Base-by-base conservation (phyloP, 2,797 vertebrate species). In the Sylvia borin region DNA sequence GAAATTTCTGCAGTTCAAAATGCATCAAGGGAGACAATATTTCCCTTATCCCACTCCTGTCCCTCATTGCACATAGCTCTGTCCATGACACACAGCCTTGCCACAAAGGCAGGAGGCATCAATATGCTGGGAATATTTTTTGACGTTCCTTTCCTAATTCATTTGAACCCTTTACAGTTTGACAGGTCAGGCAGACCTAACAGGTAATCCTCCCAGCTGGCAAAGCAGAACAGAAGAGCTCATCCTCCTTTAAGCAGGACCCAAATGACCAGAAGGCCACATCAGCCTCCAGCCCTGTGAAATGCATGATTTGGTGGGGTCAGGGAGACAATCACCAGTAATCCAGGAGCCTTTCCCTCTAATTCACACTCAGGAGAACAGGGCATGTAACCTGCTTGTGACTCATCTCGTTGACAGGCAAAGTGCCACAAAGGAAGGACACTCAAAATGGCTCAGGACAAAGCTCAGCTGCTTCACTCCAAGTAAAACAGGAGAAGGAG, bases 111-210 rank as follows among this genome's bases (percentile, higher is more conserved):
- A 48, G 5, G 50, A 93, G 66, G 17, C 45, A 62, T 45, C 81
- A 60, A 53, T 79, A 86, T 19, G 43, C 91, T 91, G 62, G 61
- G 76, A 96, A 88, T 13, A 60, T 60, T 87, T 91, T 88, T 27
- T 70, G 60, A 84, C 1, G 53, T 91, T 95, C 91, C 64, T 94
- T 92, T 94, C 71, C 82, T 96, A 97, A 97, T 95, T 95, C 66
- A 3, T 51, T 88, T 95, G 94, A 96, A 96, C 54, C 77, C 79
- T 80, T 83, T 92, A 95, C 94, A 95, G 95, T 92, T 85, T 75
- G 88, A 81, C 92, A 96, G 90, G 95, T 93, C 96, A 95, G 74
- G 90, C 96, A 93, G 90, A 96, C 68, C 71, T 92, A 95, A 96
- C 77, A 90, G 92, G 92, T 93, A 96, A 94, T 95, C 62, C 93